These are phyloP conservation scores for Onychostruthus taczanowskii DNA, from an alignment of 2,113 vertebrate species.

Conservation along the genomic window DNA sequence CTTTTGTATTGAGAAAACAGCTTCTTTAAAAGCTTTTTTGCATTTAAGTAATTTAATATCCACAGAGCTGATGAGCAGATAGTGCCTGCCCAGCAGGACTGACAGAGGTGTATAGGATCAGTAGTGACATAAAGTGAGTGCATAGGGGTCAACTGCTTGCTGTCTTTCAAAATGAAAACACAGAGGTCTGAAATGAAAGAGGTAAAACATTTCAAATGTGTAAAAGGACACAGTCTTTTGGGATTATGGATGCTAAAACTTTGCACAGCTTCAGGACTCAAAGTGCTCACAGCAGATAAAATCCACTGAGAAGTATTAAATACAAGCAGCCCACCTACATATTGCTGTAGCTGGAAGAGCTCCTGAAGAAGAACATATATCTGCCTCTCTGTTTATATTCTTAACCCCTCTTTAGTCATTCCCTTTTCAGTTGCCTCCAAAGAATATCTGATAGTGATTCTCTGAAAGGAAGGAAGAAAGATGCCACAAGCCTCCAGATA, in stretches of 20 bases:
- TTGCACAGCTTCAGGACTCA: not conserved
- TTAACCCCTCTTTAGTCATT: not conserved
- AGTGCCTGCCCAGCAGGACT: not conserved
- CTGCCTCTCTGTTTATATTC: not conserved
- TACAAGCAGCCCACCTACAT: not conserved
- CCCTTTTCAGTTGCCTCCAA: not conserved
- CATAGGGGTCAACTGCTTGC: not conserved
- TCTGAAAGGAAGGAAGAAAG: not conserved
- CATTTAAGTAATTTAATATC: not conserved
- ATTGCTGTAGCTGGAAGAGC: not conserved
- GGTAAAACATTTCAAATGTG: not conserved
- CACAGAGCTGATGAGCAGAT: not conserved
- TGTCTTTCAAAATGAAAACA: not conserved
- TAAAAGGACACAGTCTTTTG: not conserved
- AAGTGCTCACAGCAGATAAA: not conserved
- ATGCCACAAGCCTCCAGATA: not conserved
- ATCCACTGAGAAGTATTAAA: not conserved
- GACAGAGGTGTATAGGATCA: not conserved
- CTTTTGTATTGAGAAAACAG: not conserved
- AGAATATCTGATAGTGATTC: not conserved
- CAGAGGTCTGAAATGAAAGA: not conserved
- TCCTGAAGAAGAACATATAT: not conserved
- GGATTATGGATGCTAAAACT: not conserved
- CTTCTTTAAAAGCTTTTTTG: not conserved
- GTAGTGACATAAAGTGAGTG: not conserved